Evolutionary conservation across 2,113 vertebrate genomes (phyloP).

Genomic region (Oryzias celebensis): DNA sequence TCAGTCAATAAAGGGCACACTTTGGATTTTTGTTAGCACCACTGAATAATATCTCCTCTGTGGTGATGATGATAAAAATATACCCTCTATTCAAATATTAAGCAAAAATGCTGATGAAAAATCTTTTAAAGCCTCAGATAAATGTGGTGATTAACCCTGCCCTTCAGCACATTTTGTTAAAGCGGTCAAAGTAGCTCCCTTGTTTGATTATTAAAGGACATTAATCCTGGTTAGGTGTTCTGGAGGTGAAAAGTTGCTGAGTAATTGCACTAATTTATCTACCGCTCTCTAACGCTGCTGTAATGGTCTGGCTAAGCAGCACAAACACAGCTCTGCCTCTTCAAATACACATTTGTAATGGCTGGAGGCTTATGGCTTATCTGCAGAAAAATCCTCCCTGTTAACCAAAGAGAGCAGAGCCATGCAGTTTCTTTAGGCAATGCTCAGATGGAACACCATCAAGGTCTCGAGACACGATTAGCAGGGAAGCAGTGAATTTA

Average conservation of each 20-base stretch:
- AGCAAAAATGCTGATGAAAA: background rate
- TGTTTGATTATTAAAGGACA: slow-evolving; percentile 7
- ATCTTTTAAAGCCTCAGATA: background rate
- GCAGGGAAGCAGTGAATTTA: slow-evolving; percentile 35
- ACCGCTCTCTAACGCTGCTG: background rate
- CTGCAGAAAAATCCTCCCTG: slow-evolving; percentile 15
- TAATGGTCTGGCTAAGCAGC: slow-evolving; percentile 10
- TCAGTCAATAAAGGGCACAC: too few species aligned
- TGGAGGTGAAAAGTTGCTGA: slow-evolving; percentile 13
- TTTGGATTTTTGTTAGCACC: too few species aligned
- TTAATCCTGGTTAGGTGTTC: slow-evolving; percentile 9
- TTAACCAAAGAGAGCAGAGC: slow-evolving; percentile 10
- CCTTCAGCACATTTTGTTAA: background rate
- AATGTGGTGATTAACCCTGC: background rate
- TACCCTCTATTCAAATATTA: background rate
- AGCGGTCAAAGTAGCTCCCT: slow-evolving; percentile 1
- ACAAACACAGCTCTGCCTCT: slow-evolving; percentile 11
- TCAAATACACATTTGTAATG: slow-evolving; percentile 38
- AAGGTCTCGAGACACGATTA: slow-evolving; percentile 22
- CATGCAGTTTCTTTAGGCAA: background rate
- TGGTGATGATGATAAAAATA: too few species aligned
- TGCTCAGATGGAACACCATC: background rate
- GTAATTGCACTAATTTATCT: slow-evolving; percentile 2
- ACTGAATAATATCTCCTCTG: too few species aligned
- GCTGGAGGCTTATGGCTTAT: slow-evolving; percentile 5